Conservation (phyloP, 2,113 vertebrate genomes). For the Canis aureus region DNA sequence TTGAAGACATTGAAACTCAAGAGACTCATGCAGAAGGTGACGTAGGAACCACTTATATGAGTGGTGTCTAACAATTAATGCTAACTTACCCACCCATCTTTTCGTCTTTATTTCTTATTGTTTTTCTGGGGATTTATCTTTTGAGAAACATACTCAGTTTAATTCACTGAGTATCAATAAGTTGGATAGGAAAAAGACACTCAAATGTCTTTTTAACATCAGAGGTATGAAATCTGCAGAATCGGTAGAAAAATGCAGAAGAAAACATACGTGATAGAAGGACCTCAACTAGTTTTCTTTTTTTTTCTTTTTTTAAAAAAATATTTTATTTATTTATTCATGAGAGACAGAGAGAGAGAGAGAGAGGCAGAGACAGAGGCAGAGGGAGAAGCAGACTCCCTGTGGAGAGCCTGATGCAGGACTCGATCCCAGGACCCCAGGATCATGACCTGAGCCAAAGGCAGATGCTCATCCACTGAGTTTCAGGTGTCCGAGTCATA, state of each 20-base stretch:
- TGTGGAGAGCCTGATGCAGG: too few species aligned
- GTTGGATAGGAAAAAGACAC: background rate
- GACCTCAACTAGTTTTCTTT: background rate
- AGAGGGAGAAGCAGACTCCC: too few species aligned
- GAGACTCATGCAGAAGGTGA: background rate
- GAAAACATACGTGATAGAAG: background rate
- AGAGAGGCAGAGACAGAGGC: too few species aligned
- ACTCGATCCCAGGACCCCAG: too few species aligned
- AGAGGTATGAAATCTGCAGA: background rate
- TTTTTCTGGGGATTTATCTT: background rate
- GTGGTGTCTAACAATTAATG: background rate
- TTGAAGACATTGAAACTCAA: background rate
- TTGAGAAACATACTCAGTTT: slow-evolving; percentile 43
- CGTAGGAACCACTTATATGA: background rate
- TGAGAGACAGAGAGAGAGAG: too few species aligned
- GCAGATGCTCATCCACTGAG: too few species aligned
- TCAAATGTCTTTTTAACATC: slow-evolving; percentile 8
- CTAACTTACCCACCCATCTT: background rate
- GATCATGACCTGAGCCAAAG: too few species aligned
- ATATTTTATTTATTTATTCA: too few species aligned
- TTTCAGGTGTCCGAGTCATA: background rate
- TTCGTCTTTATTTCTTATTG: background rate
- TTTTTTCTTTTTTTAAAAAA: too few species aligned
- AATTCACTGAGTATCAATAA: slow-evolving; percentile 37
- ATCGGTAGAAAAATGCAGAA: background rate